Conservation (phyloP, 2,797 vertebrate species). For the Tenualosa ilisha region DNA sequence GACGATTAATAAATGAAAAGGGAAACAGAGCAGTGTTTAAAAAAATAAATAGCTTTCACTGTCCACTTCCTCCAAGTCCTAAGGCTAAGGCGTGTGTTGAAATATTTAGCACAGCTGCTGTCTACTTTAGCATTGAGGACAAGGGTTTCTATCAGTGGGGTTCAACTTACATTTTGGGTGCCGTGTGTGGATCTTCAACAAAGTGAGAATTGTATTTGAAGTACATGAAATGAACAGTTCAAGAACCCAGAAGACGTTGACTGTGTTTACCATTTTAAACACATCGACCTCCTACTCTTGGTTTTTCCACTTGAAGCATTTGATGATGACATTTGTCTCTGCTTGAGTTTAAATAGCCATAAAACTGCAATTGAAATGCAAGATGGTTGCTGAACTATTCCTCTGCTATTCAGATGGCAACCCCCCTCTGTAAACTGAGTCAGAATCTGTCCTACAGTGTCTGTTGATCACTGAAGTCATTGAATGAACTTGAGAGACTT, state of each 20-base stretch:
- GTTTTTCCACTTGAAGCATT: background rate
- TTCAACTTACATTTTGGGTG: constrained; percentile 36
- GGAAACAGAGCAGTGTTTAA: constrained; percentile 18
- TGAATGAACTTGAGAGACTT: background rate
- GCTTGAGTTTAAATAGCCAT: background rate
- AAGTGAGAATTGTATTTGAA: background rate
- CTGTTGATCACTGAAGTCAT: background rate
- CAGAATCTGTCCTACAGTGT: background rate
- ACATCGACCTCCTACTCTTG: background rate
- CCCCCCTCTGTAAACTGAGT: background rate
- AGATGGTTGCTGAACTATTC: background rate
- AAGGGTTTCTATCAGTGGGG: constrained; percentile 48
- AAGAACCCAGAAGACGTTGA: background rate
- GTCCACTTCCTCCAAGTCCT: constrained; percentile 15
- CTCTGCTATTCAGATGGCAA: background rate
- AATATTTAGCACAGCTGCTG: constrained; percentile 58
- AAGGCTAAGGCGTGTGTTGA: constrained; percentile 39
- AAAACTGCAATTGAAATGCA: background rate
- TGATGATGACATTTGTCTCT: background rate
- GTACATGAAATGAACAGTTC: background rate
- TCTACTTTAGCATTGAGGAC: constrained; percentile 54
- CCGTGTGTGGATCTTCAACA: background rate
- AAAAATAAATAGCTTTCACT: constrained; percentile 33
- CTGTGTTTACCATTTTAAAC: background rate
- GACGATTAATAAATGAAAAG: constrained; percentile 39